Conservation (phyloP, 2,113 vertebrate species). For the Rallus limicola region DNA sequence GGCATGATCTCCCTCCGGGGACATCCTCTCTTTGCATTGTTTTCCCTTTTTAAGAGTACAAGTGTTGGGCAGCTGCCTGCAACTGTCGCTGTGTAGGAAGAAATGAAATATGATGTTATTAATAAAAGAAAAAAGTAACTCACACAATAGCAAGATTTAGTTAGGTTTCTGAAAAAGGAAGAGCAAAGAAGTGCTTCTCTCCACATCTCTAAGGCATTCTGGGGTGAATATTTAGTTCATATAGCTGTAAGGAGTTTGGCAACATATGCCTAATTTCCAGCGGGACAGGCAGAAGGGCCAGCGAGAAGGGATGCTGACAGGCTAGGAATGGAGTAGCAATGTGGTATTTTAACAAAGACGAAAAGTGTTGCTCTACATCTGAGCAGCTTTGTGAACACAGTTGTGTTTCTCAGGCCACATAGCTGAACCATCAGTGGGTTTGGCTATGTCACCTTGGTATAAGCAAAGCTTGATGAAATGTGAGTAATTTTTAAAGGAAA, state of each 20-base stretch:
- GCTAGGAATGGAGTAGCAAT: background rate
- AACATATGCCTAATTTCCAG: background rate
- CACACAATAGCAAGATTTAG: background rate
- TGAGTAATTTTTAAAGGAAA: conserved; percentile 57
- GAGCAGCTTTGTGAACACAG: conserved; percentile 18
- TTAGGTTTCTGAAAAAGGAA: conserved; percentile 21
- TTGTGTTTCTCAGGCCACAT: conserved; percentile 32
- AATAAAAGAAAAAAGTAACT: conserved; percentile 42
- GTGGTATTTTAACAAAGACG: conserved; percentile 28
- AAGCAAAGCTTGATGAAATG: conserved; percentile 63
- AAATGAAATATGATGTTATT: conserved; percentile 15
- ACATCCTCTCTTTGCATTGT: conserved; percentile 7
- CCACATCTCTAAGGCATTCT: background rate
- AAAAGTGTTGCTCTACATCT: conserved; percentile 24
- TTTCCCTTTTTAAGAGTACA: conserved; percentile 27
- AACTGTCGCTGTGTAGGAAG: background rate
- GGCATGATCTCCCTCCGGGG: background rate
- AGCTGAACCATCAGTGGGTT: conserved; percentile 63
- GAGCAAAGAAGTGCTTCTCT: background rate
- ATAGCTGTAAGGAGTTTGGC: background rate
- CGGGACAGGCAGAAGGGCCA: background rate
- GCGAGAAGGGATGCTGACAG: conserved; percentile 13
- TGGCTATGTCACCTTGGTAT: conserved; percentile 55
- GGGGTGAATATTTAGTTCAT: background rate
- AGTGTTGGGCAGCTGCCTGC: conserved; percentile 5